These are phyloP conservation scores for Australoheros scitulus DNA, from an alignment of 2,113 vertebrate species.

Conservation along the genomic window DNA sequence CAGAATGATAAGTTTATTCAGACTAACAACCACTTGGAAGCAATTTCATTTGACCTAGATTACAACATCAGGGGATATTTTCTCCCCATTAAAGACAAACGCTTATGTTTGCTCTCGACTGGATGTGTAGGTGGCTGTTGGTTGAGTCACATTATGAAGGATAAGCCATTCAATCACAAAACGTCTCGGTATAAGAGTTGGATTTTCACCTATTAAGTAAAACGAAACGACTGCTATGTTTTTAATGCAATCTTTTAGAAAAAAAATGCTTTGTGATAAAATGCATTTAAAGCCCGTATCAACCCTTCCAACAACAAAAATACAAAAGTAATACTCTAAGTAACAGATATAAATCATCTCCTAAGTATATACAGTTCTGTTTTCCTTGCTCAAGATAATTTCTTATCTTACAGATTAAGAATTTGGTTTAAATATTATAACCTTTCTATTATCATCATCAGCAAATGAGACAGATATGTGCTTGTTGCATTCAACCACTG, in stretches of 20 bases:
- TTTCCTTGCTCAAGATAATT: not conserved
- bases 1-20: conserved; percentile 58
- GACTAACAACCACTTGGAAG: conserved; percentile 53
- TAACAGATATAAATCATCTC: not conserved
- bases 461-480: not conserved
- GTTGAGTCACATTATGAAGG: conserved; percentile 57
- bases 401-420: not conserved
- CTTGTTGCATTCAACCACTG: not conserved
- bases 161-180: conserved; percentile 50
- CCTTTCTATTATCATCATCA: not conserved
- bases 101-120: conserved; percentile 63
- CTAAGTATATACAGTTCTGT: not conserved
- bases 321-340: not conserved
- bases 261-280: not conserved
- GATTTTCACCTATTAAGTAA: conserved; percentile 24
- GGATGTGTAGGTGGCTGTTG: conserved; percentile 57
- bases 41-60: conserved; percentile 63
- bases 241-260: not conserved
- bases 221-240: conserved; percentile 9
- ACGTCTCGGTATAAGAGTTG: conserved; percentile 16
- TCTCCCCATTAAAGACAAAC: conserved; percentile 65
- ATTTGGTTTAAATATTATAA: not conserved
- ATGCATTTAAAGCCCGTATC: not conserved
- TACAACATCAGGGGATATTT: conserved; percentile 62
- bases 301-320: not conserved